These are phyloP conservation scores for Tachystola acroxantha DNA, from an alignment of 2,888 invertebrate species.

Conservation along the genomic window DNA sequence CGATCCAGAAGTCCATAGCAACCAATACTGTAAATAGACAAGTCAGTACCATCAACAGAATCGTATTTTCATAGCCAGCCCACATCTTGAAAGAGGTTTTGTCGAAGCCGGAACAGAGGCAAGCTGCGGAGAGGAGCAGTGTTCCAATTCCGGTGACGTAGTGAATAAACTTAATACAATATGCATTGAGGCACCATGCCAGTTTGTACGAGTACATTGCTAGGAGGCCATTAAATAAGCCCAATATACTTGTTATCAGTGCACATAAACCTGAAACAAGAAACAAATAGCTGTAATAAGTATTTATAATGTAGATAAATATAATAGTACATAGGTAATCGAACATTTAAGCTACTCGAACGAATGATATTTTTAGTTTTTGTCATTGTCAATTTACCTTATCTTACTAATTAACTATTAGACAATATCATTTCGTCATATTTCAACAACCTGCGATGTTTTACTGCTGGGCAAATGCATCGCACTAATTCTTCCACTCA, in stretches of 20 bases:
- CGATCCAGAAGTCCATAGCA: constrained; percentile 31
- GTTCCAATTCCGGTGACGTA: constrained; percentile 29
- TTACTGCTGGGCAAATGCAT: too few species aligned
- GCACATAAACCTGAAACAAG: constrained; percentile 36
- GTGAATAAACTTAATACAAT: constrained; percentile 28
- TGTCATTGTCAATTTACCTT: too few species aligned
- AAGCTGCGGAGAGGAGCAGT: constrained; percentile 28
- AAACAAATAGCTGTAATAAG: too few species aligned
- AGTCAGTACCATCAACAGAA: constrained; percentile 12
- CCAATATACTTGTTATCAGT: constrained; percentile 23
- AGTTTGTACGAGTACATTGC: constrained; percentile 24
- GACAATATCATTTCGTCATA: too few species aligned
- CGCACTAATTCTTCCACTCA: too few species aligned
- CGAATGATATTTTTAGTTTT: too few species aligned
- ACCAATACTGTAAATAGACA: constrained; percentile 28
- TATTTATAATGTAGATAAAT: neutral
- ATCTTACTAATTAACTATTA: too few species aligned
- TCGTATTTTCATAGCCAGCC: constrained; percentile 22
- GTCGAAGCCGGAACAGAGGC: constrained; percentile 31
- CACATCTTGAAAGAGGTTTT: constrained; percentile 28
- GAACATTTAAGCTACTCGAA: too few species aligned
- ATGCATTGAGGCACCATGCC: constrained; percentile 13
- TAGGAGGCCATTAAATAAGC: constrained; percentile 28
- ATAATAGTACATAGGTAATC: neutral
- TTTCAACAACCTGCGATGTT: too few species aligned